Percentiles rank a stretch among this genome's conserved stretches.
Evolutionary conservation across 2,113 vertebrate genomes (phyloP).

Genomic region (Excalfactoria chinensis): DNA sequence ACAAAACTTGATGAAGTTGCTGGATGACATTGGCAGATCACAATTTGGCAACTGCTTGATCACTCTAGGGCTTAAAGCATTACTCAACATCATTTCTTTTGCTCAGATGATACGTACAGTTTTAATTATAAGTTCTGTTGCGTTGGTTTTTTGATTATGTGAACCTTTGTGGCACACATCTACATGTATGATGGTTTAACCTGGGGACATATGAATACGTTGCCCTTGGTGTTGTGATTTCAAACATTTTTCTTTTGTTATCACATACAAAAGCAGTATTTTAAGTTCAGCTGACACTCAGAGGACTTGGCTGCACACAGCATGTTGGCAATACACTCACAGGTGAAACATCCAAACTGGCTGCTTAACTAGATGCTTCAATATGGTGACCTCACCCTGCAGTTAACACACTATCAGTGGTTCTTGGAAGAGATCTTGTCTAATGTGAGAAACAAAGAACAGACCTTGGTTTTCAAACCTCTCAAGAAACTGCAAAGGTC

Average conservation of each 20-base stretch:
- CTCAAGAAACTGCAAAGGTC: background rate
- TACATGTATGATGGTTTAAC: background rate
- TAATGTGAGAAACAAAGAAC: background rate
- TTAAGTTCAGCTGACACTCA: background rate
- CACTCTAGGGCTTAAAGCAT: background rate
- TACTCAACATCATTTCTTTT: background rate
- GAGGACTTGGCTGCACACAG: background rate
- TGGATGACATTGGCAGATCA: background rate
- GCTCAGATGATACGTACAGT: background rate
- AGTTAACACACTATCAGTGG: background rate
- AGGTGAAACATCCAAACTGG: background rate
- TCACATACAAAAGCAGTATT: background rate
- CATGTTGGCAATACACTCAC: background rate
- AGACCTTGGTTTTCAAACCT: background rate
- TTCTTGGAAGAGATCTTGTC: background rate
- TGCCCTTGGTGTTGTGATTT: background rate
- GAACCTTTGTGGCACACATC: background rate
- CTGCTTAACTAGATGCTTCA: background rate
- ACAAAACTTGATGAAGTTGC: background rate
- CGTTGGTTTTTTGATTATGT: background rate
- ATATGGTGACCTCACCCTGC: background rate
- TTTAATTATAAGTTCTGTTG: background rate
- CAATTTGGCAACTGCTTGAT: background rate
- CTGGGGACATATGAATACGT: background rate
- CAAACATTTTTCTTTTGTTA: background rate